These are phyloP conservation scores for Carassius gibelio DNA, from an alignment of 2,113 vertebrate genomes.

Conservation along the genomic window DNA sequence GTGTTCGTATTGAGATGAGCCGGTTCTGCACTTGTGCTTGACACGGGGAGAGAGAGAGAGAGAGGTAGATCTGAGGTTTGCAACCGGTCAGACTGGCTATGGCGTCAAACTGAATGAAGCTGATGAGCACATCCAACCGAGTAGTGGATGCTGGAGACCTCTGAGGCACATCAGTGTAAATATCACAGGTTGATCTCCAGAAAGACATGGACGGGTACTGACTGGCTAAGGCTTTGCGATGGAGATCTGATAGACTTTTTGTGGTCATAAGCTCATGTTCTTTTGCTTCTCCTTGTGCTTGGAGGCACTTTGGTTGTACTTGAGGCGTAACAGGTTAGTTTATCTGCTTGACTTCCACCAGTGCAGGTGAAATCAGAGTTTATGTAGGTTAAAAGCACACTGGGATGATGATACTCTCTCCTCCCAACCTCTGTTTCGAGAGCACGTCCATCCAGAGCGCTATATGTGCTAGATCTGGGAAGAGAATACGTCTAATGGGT, in stretches of 20 bases:
- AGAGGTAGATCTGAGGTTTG: conserved; percentile 25
- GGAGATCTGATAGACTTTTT: conserved; percentile 9
- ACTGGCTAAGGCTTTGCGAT: background rate
- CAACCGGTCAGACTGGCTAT: conserved; percentile 3
- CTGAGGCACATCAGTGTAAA: conserved; percentile 25
- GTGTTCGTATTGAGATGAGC: background rate
- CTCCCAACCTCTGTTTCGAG: background rate
- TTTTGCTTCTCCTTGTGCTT: conserved; percentile 70
- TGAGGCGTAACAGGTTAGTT: conserved; percentile 45
- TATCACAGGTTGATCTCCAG: background rate
- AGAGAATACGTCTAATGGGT: background rate
- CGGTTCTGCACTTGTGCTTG: conserved; percentile 26
- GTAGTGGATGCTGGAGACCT: background rate
- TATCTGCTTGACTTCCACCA: background rate
- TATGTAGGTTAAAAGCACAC: conserved; percentile 20
- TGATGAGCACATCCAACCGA: background rate
- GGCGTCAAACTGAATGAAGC: background rate
- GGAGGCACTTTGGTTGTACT: conserved; percentile 72
- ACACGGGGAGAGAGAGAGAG: background rate
- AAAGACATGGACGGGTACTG: background rate
- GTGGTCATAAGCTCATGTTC: conserved; percentile 45
- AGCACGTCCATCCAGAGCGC: background rate
- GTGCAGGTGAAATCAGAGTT: background rate
- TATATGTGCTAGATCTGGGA: background rate
- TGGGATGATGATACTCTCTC: background rate